A percentile compares a stretch with the other conserved stretches of the same genome.
Conservation (phyloP, 2,113 vertebrate genomes). For the Oenanthe melanoleuca region DNA sequence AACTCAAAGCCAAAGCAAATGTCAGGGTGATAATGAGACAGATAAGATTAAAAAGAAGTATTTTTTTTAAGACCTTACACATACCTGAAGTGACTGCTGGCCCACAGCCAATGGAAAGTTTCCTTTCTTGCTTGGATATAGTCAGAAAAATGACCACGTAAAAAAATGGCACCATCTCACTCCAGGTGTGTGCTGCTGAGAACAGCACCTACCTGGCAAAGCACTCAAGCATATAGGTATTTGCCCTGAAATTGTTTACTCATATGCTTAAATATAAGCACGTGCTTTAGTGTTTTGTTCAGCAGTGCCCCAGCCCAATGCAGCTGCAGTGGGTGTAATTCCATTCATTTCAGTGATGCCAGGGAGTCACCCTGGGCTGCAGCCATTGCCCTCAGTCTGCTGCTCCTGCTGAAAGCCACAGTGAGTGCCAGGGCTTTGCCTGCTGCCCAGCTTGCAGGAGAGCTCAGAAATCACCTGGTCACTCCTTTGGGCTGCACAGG, state of each 20-base stretch:
- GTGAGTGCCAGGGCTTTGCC: neutral
- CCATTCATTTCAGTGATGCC: slow-evolving; percentile 46
- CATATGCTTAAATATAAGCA: slow-evolving; percentile 48
- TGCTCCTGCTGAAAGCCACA: neutral
- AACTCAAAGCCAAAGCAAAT: slow-evolving; percentile 78
- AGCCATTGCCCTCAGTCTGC: neutral
- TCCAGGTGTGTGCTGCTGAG: slow-evolving; percentile 17
- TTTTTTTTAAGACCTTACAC: slow-evolving; percentile 7
- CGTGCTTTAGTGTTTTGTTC: slow-evolving; percentile 52
- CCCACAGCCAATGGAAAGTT: slow-evolving; percentile 57
- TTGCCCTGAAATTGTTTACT: slow-evolving; percentile 43
- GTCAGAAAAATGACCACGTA: slow-evolving; percentile 10
- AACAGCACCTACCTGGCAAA: slow-evolving; percentile 35
- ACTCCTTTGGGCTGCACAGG: neutral
- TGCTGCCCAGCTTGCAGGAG: neutral
- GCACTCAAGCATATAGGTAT: slow-evolving; percentile 32
- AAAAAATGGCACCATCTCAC: slow-evolving; percentile 20
- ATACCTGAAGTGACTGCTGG: slow-evolving; percentile 51
- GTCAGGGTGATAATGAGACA: slow-evolving; percentile 74
- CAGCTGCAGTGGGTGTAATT: neutral
- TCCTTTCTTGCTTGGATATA: neutral
- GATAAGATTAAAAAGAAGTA: slow-evolving; percentile 29
- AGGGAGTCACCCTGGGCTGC: neutral
- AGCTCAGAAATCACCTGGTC: neutral
- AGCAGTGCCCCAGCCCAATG: neutral